phyloP scores from a whole-genome alignment of 2,888 invertebrate genomes.

The Dichetophora obliterata region DNA sequence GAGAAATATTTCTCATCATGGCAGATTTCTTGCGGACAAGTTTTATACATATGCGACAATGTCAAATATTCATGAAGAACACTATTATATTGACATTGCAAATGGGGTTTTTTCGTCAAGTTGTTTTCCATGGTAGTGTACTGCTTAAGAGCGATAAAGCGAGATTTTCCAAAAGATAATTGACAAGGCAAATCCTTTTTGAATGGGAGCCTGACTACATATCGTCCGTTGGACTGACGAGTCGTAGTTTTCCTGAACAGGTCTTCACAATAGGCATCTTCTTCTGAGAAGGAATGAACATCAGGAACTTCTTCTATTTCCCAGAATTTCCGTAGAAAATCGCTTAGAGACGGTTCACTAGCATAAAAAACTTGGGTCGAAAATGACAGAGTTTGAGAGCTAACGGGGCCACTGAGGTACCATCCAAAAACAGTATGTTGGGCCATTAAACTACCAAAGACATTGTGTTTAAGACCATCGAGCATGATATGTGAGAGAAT shows the following conservation, averaged over 20 bases:
- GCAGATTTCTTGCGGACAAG: neutral
- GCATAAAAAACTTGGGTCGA: too few relatives aligned
- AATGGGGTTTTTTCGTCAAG: neutral
- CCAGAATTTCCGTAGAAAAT: neutral
- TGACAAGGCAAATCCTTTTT: too few relatives aligned
- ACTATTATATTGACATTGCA: neutral
- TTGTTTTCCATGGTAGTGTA: neutral
- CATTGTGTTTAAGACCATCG: neutral
- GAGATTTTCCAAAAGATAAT: neutral
- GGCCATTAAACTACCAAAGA: neutral
- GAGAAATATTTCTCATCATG: neutral
- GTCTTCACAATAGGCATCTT: too few relatives aligned
- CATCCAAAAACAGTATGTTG: neutral
- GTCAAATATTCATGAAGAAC: neutral
- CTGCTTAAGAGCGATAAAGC: neutral
- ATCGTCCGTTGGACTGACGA: too few relatives aligned
- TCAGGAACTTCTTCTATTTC: conserved; percentile 2
- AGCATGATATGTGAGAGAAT: neutral
- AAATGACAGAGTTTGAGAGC: too few relatives aligned
- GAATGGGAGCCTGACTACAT: too few relatives aligned
- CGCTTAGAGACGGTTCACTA: too few relatives aligned
- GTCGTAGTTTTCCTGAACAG: too few relatives aligned
- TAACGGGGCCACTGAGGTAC: too few relatives aligned
- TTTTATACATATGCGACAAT: neutral
- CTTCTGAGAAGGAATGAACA: too few relatives aligned